A percentile compares a stretch with the other conserved stretches of the same genome.
These are phyloP conservation scores for Mus pahari DNA, from an alignment of 2,113 vertebrate species.

Conservation along the genomic window DNA sequence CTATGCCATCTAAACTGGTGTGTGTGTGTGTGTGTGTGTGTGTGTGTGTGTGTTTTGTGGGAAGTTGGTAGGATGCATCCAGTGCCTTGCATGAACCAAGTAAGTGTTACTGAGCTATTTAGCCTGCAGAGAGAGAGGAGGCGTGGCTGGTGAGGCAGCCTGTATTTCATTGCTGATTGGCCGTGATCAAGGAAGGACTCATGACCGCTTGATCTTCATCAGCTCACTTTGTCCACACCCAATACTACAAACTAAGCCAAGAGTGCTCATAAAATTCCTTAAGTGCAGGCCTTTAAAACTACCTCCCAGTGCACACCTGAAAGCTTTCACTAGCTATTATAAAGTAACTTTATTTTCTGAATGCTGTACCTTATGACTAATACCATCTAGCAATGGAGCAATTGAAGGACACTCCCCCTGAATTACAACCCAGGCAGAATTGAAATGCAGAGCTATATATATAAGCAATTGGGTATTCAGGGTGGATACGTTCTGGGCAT, in stretches of 20 bases:
- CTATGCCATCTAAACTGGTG: not conserved
- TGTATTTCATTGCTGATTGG: not conserved
- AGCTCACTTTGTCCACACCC: constrained; percentile 14
- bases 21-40: not conserved
- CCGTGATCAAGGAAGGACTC: not conserved
- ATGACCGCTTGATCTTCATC: constrained; percentile 9
- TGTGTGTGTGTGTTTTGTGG: not conserved
- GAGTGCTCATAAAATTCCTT: constrained; percentile 61
- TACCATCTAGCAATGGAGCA: constrained; percentile 45
- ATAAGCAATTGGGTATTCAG: not conserved
- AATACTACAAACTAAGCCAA: constrained; percentile 44
- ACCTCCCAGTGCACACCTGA: constrained; percentile 53
- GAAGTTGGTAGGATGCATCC: not conserved
- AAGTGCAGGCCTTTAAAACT: constrained; percentile 49
- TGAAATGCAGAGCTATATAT: constrained; percentile 16
- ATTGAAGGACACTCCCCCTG: constrained; percentile 14
- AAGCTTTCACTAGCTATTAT: constrained; percentile 75
- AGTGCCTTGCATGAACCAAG: not conserved
- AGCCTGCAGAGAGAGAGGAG: not conserved
- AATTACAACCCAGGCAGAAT: constrained; percentile 39
- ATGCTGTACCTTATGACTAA: constrained; percentile 62
- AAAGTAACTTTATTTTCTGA: constrained; percentile 72
- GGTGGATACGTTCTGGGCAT: not conserved
- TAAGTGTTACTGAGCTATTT: not conserved
- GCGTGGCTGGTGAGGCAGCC: not conserved